Evolutionary conservation across 2,113 vertebrate species (phyloP).

Genomic region (Nipponia nippon): DNA sequence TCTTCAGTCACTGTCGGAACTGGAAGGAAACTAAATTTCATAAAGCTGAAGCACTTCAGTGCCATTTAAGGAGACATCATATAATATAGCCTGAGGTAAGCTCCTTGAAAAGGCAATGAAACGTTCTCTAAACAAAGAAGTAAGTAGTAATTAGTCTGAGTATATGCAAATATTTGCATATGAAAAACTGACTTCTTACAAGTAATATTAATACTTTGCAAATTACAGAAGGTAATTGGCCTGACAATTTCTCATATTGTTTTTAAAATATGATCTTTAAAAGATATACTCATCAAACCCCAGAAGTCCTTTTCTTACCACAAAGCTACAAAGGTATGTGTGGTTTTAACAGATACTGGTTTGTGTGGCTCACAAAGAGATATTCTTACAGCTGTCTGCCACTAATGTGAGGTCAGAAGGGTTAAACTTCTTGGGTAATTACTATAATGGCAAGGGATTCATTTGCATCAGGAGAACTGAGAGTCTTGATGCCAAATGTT

Average conservation of each 20-base stretch:
- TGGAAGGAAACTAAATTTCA: neutral
- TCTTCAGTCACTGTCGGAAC: neutral
- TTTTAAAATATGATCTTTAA: neutral
- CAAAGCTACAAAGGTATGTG: neutral
- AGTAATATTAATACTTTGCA: neutral
- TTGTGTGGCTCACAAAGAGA: neutral
- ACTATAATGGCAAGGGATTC: neutral
- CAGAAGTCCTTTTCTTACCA: neutral
- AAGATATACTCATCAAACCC: neutral
- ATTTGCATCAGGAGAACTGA: neutral
- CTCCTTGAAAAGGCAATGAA: neutral
- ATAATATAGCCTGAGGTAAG: neutral
- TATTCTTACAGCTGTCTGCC: neutral
- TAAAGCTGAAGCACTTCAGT: neutral
- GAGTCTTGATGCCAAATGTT: neutral
- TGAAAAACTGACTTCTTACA: neutral
- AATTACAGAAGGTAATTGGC: neutral
- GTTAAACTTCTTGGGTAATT: neutral
- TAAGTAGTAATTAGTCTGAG: neutral
- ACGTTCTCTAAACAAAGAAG: neutral
- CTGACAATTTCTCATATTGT: neutral
- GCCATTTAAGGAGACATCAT: neutral
- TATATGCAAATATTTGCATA: neutral
- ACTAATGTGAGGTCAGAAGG: neutral
- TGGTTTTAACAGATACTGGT: neutral